phyloP scores from a whole-genome alignment of 1,140 invertebrate genomes.

The Anastrepha ludens region DNA sequence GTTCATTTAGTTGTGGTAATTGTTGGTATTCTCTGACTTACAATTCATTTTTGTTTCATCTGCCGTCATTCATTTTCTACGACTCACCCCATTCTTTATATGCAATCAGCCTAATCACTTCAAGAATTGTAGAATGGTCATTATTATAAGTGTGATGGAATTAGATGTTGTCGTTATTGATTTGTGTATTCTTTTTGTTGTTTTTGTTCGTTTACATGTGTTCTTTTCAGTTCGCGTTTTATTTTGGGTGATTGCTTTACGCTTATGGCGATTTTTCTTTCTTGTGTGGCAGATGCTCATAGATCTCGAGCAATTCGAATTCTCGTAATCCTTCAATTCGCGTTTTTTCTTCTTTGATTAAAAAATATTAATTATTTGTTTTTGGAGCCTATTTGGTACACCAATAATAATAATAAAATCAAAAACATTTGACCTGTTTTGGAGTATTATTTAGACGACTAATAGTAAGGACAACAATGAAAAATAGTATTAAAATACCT shows the following conservation, averaged over 20 bases:
- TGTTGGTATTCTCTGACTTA: background rate
- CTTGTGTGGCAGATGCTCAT: background rate
- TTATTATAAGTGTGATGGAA: slow-evolving; percentile 23
- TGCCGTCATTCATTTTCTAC: background rate
- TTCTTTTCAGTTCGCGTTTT: background rate
- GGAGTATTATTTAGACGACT: too few species aligned
- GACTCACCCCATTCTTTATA: background rate
- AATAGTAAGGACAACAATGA: too few species aligned
- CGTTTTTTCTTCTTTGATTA: too few species aligned
- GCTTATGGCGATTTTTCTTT: background rate
- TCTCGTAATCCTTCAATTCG: background rate
- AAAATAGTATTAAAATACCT: too few species aligned
- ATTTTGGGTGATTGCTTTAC: background rate
- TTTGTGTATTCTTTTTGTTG: slow-evolving; percentile 10
- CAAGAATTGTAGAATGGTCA: slow-evolving; percentile 21
- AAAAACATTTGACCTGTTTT: too few species aligned
- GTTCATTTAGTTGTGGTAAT: slow-evolving; percentile 4
- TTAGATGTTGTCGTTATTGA: slow-evolving; percentile 15
- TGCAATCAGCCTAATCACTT: slow-evolving; percentile 23
- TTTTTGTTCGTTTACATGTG: background rate
- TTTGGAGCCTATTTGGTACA: too few species aligned
- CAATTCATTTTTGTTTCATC: background rate
- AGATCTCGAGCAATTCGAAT: background rate
- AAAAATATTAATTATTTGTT: too few species aligned
- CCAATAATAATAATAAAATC: too few species aligned